A percentile compares a stretch with the other conserved stretches of the same genome.
These are phyloP conservation scores for Phrynocephalus vlangalii DNA, from an alignment of 2,797 vertebrate species.

Conservation along the genomic window DNA sequence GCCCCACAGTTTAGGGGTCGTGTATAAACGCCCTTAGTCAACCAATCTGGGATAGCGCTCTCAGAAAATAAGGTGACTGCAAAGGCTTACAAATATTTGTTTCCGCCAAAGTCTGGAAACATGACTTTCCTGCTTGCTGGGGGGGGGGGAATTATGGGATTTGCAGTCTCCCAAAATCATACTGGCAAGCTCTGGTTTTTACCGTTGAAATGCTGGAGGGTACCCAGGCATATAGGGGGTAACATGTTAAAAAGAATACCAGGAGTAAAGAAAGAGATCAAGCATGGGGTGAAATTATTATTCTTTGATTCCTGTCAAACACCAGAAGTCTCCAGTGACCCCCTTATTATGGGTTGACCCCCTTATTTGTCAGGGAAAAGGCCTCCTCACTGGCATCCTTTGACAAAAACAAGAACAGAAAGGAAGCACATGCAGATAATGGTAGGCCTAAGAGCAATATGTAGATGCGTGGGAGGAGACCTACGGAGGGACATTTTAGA, in stretches of 20 bases:
- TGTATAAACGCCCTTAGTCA: no score
- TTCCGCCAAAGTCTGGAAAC: no score
- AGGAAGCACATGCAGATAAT: background rate
- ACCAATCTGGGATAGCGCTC: background rate
- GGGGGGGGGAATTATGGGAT: no score
- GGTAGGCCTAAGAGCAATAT: background rate
- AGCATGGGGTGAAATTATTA: background rate
- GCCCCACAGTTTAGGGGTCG: no score
- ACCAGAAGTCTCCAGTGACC: background rate
- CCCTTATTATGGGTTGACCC: no score
- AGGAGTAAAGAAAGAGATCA: background rate
- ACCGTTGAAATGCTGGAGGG: background rate
- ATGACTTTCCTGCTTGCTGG: no score
- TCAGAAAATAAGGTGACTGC: background rate
- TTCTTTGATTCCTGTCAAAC: background rate
- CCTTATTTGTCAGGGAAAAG: no score
- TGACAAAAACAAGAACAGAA: background rate
- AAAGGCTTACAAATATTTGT: background rate
- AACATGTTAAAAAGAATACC: background rate
- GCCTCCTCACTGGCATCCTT: background rate
- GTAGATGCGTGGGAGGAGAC: no score
- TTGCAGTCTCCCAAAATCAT: no score
- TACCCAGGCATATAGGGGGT: background rate
- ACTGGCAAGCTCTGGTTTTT: background rate
- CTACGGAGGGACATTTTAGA: background rate